phyloP scores from a whole-genome alignment of 92 coral and sea anemone genomes.

The Palythoa caribaeorum region DNA sequence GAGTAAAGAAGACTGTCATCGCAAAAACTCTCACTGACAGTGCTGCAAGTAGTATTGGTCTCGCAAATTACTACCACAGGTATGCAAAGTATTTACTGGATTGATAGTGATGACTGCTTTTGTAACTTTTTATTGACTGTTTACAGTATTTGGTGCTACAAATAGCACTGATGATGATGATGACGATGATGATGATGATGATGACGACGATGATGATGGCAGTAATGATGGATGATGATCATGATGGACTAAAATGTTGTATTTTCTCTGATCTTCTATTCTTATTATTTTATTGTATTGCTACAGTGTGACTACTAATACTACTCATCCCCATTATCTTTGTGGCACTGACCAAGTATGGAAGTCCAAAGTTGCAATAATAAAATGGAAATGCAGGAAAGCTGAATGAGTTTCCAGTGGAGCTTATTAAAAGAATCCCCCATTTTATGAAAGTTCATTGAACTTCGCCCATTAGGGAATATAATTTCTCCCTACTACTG shows the following conservation, averaged over 20 bases:
- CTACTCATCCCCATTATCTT: too few species aligned
- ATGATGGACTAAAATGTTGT: background rate
- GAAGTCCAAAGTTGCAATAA: too few species aligned
- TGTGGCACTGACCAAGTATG: too few species aligned
- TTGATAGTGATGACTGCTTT: background rate
- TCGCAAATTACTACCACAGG: constrained; percentile 98
- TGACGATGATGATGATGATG: background rate
- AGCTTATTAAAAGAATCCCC: too few species aligned
- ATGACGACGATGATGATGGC: background rate
- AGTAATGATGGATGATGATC: background rate
- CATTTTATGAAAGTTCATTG: too few species aligned
- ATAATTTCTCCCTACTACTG: too few species aligned
- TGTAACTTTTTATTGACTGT: background rate
- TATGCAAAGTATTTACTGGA: constrained; percentile 15
- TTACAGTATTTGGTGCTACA: background rate
- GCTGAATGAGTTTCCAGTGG: too few species aligned
- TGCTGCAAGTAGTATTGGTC: constrained; percentile 93
- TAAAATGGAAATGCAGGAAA: too few species aligned
- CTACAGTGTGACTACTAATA: too few species aligned
- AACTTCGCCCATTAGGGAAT: too few species aligned
- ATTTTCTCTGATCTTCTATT: too few species aligned
- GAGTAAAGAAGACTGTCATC: constrained; percentile 83
- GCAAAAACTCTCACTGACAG: constrained; percentile 93
- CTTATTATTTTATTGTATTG: too few species aligned
- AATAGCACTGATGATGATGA: background rate